Evolutionary conservation across 2,113 vertebrate species (phyloP), one percentile per base, ranked within the genome.

Genomic region (Etheostoma spectabile): DNA sequence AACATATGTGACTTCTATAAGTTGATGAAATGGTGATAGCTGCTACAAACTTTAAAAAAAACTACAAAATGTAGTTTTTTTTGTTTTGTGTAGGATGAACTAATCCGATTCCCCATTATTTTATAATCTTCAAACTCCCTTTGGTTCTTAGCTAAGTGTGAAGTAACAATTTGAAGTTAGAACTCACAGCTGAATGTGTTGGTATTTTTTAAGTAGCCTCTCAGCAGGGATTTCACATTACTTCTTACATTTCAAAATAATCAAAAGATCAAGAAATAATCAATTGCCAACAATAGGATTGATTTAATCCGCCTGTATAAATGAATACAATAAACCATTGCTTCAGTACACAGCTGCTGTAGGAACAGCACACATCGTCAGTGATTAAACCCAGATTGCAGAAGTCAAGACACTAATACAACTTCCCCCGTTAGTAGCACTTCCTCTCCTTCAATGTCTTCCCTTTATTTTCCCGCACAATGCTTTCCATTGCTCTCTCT

Each of bases 31-130:
- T 42, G 38, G n/a, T 30, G 55, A 68, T 24, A 27, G 22, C 16
- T 21, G 42, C 30, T 33, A 51, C 45, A 38, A 59, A 27, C 15
- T 19, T 49, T 3, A 51, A 30, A 33, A 33, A 22, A 63, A 61
- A 64, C 1, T 19, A 27, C 2, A 63, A 12, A 19, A 19, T 22
- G 10, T 35, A 8, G 33, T 42, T 22, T 38, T 38, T 46, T 1
- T 18, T 51, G 21, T 3, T 46, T 18, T 49, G n/a, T n/a, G n/a
- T n/a, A n/a, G 16, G 10, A 13, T 56, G 22, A 55, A 24, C 19
- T 38, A 74, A 74, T 62, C 64, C 55, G 48, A 78, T n/a, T 53
- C 18, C n/a, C 18, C 42, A 79, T 63, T 57, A 62, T 69, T 63
- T 56, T 42, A 60, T 72, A 6, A 24, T 38, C 63, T 35, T 55